Evolutionary conservation across 2,113 vertebrate species (phyloP), one percentile per base, ranked within the genome.

Genomic region (Erinaceus europaeus): DNA sequence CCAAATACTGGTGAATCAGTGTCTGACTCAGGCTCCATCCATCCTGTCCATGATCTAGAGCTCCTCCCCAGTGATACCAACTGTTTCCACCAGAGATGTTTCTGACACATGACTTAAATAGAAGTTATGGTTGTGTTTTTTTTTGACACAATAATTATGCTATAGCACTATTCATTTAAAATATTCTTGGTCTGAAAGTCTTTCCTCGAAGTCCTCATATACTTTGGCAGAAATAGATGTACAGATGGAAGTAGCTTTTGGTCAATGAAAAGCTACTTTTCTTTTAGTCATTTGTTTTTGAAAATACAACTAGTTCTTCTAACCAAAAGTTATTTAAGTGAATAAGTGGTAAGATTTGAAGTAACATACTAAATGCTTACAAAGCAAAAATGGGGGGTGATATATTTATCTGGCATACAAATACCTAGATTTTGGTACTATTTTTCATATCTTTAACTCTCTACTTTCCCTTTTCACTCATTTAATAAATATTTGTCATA

Each of bases 1-100:
- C 48, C 20, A n/a, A 69, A 78, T n/a, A 64, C 34, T 55, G 27
- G 81, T 94, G 95, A 94, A 52, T 93, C 90, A 90, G 74, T 44
- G 65, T 38, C 74, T 94, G 89, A 94, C 80, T 95, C 92, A 96
- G 59, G 53, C 57, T 20, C 32, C 20, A 23, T 32, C 32, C 38
- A 44, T 27, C 5, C 48, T 34, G 74, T 71, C 74, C 69, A 48
- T 7, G 34, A 73, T 38, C 23, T 7, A 62, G 20, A 62, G 50
- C 48, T 79, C 84, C 88, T 94, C 68, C 83, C 68, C 21, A 29
- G 27, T 55, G 73, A 92, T 92, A 94, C 73, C n/a, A 57, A 5
- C 25, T 74, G 17, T 72, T 57, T n/a, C 10, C 25, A 48, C 9
- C 2, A 34, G 2, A 77, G 52, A 11, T 50, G 42, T 75, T 76